A percentile compares a stretch with the other conserved stretches of the same genome.
phyloP scores from a whole-genome alignment of 2,113 vertebrate species.

The Paramormyrops kingsleyae region DNA sequence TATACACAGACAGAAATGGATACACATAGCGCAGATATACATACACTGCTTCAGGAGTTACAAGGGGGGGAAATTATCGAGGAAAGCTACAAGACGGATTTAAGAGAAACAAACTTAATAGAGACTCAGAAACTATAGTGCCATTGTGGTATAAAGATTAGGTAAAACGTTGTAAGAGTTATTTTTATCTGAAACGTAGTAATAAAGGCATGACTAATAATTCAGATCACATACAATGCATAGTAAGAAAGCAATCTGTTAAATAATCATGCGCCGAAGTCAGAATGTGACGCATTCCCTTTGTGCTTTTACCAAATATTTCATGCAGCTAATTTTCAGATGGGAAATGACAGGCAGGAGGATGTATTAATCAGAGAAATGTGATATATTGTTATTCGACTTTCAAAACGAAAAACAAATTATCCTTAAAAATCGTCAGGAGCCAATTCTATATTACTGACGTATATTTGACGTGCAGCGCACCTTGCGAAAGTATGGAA shows the following conservation, averaged over 20 bases:
- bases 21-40: conserved; percentile 17
- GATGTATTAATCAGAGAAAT: neutral
- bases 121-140: neutral
- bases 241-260: neutral
- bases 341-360: neutral
- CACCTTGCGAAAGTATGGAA: conserved; percentile 12
- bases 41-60: conserved; percentile 4
- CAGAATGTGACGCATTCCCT: neutral
- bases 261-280: neutral
- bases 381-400: neutral
- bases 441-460: neutral
- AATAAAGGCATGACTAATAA: neutral
- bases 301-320: neutral
- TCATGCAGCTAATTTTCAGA: neutral
- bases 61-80: neutral
- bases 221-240: neutral
- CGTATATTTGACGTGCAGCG: neutral
- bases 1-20: conserved; percentile 18
- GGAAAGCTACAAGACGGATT: neutral
- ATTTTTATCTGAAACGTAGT: neutral
- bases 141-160: neutral
- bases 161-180: neutral
- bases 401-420: neutral
- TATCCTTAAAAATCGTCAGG: neutral
- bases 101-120: neutral